Conservation (phyloP, 2,797 vertebrate species). For the Notolabrus celidotus region DNA sequence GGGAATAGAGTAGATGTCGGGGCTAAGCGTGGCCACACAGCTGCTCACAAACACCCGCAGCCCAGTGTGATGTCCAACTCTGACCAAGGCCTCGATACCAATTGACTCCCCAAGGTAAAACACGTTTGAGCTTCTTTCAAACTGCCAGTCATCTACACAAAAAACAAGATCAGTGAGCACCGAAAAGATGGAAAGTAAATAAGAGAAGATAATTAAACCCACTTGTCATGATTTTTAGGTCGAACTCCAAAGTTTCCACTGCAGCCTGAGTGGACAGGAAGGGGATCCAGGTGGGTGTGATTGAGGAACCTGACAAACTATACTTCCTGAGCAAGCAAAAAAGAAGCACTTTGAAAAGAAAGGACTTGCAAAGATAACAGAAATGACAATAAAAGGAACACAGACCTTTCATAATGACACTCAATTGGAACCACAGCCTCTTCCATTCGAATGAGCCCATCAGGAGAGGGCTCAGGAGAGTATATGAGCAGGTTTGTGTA, state of each 20-base stretch:
- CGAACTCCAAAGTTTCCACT: conserved; percentile 68
- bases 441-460: conserved; percentile 78
- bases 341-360: background rate
- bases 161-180: rapidly evolving
- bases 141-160: conserved; percentile 77
- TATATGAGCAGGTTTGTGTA: conserved; percentile 84
- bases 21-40: conserved; percentile 80
- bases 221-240: conserved; percentile 80
- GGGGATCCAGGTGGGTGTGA: conserved; percentile 80
- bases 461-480: conserved; percentile 58
- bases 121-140: conserved; percentile 58
- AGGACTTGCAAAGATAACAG: rapidly evolving
- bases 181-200: background rate
- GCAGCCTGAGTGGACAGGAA: conserved; percentile 64
- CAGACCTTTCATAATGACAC: conserved; percentile 82
- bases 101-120: conserved; percentile 79
- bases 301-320: conserved; percentile 72
- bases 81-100: conserved; percentile 77
- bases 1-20: conserved; percentile 70
- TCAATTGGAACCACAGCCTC: conserved; percentile 79
- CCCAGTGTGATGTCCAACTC: conserved; percentile 64
- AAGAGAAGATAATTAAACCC: background rate
- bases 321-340: conserved; percentile 69
- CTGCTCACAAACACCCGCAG: conserved; percentile 80
- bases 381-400: rapidly evolving